Evolutionary conservation across 1,140 invertebrate species (phyloP), one percentile per base, ranked within the genome.

Genomic region (Antheraea pernyi): DNA sequence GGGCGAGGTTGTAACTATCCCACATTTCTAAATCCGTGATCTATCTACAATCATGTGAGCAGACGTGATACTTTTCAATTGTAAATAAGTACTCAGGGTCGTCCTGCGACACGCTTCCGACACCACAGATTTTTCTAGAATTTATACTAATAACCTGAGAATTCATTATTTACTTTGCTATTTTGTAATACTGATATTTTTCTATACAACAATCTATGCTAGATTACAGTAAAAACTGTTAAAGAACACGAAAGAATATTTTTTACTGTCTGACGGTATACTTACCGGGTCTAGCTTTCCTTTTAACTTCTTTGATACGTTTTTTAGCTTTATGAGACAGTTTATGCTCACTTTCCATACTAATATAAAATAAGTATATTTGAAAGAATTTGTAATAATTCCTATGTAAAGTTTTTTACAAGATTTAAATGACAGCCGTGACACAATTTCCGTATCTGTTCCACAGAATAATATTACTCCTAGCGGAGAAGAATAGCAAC

Each of bases 271-370:
- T 13, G 9, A 53, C 6, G 16, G 46, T 53, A 19, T n/a, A 69
- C 86, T 93, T 94, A 98, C 97, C 97, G 87, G 97, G 97, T 88
- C 97, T 94, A 7, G 97, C 97, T 93, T 97, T 97, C 72, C 94
- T 94, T 91, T 98, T 98, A 5, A 97, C 96, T 88, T 98, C 97
- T 81, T 95, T 96, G 68, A 98, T 97, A 70, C 97, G 94, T 93
- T 97, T 97, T 76, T 95, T 94, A 19, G 96, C 95, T 83, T 97
- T 95, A 82, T 96, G 95, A 76, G 96, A 95, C 84, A 97, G 73
- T 84, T 95, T 94, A 71, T 88, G 86, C 81, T 94, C 93, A 72
- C 91, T 93, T 67, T 91, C 89, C 93, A 94, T 94, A 73, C 58
- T 81, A 53, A 6, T 60, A 36, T 59, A 64, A 62, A 53, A 66